Base-by-base conservation (phyloP, 2,888 invertebrate genomes). In the Muscina levida region DNA sequence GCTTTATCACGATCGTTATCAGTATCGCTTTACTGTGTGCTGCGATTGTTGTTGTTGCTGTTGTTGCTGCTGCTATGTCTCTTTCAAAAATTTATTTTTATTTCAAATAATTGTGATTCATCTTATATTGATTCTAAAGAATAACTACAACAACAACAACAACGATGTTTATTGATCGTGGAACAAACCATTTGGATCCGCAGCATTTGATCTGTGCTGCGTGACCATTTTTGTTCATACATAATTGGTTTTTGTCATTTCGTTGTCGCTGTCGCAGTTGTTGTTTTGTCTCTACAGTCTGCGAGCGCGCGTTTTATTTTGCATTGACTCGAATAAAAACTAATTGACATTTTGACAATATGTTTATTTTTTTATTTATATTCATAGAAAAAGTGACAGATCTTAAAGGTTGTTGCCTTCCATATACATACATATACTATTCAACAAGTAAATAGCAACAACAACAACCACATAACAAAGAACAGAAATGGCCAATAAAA, bases 301-400 rank as follows among this genome's bases (percentile, higher is more conserved):
- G 65, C 22, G 24, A 31, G 66, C 57, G 17, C 56, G 72, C 42
- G n/a, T 1, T 17, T 44, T 57, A 31, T 15, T 13, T 59, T 59
- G 19, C 42, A 37, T 42, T 22, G 42, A 62, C 37, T 62, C 19
- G 62, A 56, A 42, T 31, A 67, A 68, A 77, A 81, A 81, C 77
- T 81, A 81, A 81, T 81, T 81, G 81, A 81, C 81, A 81, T 81
- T 81, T 81, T 81, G 81, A 81, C 81, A 81, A 77, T 81, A 72
- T 80, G 62, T 80, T 80, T 74, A 10, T 67, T 42, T 66, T 37
- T 72, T 65, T 77, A 48, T 80, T 77, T 81, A 68, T 72, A 72
- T 77, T 74, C 77, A 75, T 72, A 77, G 65, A 77, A 48, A 75
- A 62, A 77, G 81, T 81, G 81, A 81, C 81, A 81, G 77, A 81